Conservation (phyloP, 2,113 vertebrate genomes). For the Tychaedon coryphoeus region DNA sequence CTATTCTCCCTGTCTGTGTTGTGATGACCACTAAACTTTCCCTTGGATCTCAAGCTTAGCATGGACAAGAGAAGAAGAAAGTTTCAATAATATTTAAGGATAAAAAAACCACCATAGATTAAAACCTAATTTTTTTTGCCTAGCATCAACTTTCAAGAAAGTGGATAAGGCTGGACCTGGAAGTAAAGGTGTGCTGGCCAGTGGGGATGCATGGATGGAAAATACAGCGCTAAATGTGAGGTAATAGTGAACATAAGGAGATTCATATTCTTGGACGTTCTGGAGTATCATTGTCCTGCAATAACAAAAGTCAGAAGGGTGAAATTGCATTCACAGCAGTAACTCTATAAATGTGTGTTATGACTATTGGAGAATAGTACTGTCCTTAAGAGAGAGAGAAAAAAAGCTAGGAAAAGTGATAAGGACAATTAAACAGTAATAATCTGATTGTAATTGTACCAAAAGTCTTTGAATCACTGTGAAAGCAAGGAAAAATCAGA, state of each 20-base stretch:
- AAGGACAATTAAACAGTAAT: neutral
- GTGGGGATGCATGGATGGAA: neutral
- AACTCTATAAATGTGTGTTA: neutral
- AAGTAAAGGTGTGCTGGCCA: neutral
- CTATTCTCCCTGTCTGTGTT: neutral
- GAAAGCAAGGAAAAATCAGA: neutral
- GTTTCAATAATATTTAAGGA: neutral
- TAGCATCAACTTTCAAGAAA: neutral
- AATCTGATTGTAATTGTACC: neutral
- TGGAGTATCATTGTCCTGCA: neutral
- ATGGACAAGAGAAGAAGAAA: neutral
- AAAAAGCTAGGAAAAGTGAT: neutral
- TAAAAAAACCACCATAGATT: neutral
- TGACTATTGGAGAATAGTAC: rapidly evolving
- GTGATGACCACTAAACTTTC: neutral
- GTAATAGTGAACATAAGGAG: neutral
- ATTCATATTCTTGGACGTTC: neutral
- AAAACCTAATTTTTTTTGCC: neutral
- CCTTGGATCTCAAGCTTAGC: neutral
- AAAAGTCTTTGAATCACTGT: neutral
- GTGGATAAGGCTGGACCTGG: neutral
- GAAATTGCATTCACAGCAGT: neutral
- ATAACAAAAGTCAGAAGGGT: neutral
- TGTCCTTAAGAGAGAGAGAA: neutral
- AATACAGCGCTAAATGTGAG: neutral